A percentile compares a stretch with the other conserved stretches of the same genome.
phyloP scores from a whole-genome alignment of 1,140 invertebrate species.

The Glomeris maerens region DNA sequence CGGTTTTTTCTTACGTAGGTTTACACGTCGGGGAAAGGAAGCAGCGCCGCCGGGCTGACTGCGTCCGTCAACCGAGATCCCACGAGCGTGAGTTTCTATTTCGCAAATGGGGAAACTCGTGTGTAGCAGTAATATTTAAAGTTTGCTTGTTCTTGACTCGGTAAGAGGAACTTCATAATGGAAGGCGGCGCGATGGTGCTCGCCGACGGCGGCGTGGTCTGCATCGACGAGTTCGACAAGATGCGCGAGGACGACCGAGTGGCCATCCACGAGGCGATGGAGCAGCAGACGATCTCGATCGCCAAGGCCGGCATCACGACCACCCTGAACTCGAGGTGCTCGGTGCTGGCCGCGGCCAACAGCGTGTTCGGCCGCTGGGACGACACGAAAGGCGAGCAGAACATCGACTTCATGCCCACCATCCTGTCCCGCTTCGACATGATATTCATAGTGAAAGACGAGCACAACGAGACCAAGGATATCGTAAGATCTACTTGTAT shows the following conservation, averaged over 20 bases:
- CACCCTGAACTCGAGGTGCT: constrained; percentile 94
- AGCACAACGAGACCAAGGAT: constrained; percentile 78
- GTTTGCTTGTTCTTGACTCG: constrained; percentile 15
- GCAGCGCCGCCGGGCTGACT: constrained; percentile 94
- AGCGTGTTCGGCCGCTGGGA: constrained; percentile 98
- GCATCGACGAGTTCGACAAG: constrained; percentile 99
- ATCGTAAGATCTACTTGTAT: constrained; percentile 42
- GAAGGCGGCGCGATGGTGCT: constrained; percentile 99
- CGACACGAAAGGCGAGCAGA: constrained; percentile 93
- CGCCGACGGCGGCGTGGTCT: constrained; percentile 97
- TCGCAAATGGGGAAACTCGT: no score
- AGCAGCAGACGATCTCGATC: constrained; percentile 99
- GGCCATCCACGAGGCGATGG: constrained; percentile 99
- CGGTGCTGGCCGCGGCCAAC: constrained; percentile 95
- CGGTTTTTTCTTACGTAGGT: constrained; percentile 31
- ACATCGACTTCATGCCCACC: constrained; percentile 99
- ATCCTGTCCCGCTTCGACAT: constrained; percentile 99
- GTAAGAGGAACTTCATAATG: constrained; percentile 91
- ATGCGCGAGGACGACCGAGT: constrained; percentile 99
- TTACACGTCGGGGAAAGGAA: constrained; percentile 98
- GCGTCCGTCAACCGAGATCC: constrained; percentile 94
- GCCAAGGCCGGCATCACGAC: constrained; percentile 99
- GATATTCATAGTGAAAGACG: constrained; percentile 99
- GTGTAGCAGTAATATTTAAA: not conserved
- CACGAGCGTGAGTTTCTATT: constrained; percentile 42